Evolutionary conservation across 30 jellyfish, hydroid and myxozoan genomes (phyloP), one percentile per base, ranked within the genome.

Genomic region (Hydractinia symbiolongicarpus): DNA sequence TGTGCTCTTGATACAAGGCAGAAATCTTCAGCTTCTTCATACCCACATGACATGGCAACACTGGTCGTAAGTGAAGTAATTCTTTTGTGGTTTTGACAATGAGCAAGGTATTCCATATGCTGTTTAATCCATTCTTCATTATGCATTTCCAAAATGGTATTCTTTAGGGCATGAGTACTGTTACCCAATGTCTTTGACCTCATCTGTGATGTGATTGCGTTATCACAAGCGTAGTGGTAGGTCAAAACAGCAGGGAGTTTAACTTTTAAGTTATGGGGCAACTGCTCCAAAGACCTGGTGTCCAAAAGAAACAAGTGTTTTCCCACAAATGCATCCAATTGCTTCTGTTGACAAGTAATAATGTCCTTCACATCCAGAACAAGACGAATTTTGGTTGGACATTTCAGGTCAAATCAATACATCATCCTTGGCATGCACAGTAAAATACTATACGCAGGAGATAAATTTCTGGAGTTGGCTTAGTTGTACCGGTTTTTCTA

Each of bases 161-260:
- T 58, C 56, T 75, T 77, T 84, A 84, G 66, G 5, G 94, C 79
- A 53, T 56, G 83, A 1, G 94, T 73, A 52, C 92, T 74, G 66
- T 83, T 83, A n/a, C 92, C 88, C 44, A 74, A 50, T n/a, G 76
- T 75, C 69, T 87, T 53, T 15, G 87, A 74, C 56, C 76, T 71
- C 5, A 83, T 72, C 88, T 61, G 57, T n/a, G 92, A 75, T n/a
- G 76, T 57, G 64, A 83, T 76, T 9, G 82, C n/a, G 67, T 16
- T 52, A 62, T 83, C 92, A 61, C 87, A 77, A 6, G 84, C 94
- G 68, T 58, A 75, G 76, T 84, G 64, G 72, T 78, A 67, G 53
- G 94, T 77, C 85, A 84, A 73, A 52, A 70, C 79, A 17, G 79
- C 79, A 15, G 79, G 94, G 61, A 83, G 76, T 40, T 82, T 53